phyloP scores from a whole-genome alignment of 2,888 invertebrate genomes.

The Caenorhabditis sp. region DNA sequence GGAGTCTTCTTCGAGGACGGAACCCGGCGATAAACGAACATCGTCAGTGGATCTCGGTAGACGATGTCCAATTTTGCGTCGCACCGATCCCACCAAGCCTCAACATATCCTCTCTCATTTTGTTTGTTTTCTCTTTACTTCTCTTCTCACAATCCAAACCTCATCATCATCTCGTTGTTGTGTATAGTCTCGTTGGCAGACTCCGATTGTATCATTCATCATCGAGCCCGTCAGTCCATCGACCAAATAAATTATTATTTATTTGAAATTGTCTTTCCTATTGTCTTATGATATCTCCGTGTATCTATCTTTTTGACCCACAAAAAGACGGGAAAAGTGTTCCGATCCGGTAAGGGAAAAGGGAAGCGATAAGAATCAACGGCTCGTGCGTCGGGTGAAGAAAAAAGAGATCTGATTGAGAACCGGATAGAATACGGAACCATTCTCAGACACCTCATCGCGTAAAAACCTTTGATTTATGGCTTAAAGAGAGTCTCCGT shows the following conservation, averaged over 20 bases:
- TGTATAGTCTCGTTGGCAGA: slow-evolving; percentile 49
- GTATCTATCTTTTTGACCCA: slow-evolving; percentile 47
- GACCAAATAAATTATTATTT: slow-evolving; percentile 68
- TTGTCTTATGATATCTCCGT: slow-evolving; percentile 27
- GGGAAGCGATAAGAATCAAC: slow-evolving; percentile 43
- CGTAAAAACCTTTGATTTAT: slow-evolving; percentile 26
- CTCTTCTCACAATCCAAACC: slow-evolving; percentile 62
- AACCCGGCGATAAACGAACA: slow-evolving; percentile 73
- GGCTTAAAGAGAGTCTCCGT: slow-evolving; percentile 3
- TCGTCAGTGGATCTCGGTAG: slow-evolving; percentile 57
- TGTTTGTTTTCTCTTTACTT: slow-evolving; percentile 38
- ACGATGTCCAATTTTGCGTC: slow-evolving; percentile 64
- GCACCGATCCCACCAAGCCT: slow-evolving; percentile 56
- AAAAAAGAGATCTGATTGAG: slow-evolving; percentile 22
- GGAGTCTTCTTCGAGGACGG: slow-evolving; percentile 81
- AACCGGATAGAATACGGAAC: slow-evolving; percentile 44
- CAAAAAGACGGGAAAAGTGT: slow-evolving; percentile 46
- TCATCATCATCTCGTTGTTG: slow-evolving; percentile 66
- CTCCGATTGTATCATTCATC: slow-evolving; percentile 26
- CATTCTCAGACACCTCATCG: slow-evolving; percentile 10
- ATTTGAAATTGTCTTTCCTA: slow-evolving; percentile 45
- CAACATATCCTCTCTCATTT: slow-evolving; percentile 40
- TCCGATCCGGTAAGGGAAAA: slow-evolving; percentile 40
- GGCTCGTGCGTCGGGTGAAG: slow-evolving; percentile 9
- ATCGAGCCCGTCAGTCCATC: slow-evolving; percentile 52